Evolutionary conservation across 1,140 invertebrate species (phyloP).

Genomic region (Pseudobourletiella spinata): DNA sequence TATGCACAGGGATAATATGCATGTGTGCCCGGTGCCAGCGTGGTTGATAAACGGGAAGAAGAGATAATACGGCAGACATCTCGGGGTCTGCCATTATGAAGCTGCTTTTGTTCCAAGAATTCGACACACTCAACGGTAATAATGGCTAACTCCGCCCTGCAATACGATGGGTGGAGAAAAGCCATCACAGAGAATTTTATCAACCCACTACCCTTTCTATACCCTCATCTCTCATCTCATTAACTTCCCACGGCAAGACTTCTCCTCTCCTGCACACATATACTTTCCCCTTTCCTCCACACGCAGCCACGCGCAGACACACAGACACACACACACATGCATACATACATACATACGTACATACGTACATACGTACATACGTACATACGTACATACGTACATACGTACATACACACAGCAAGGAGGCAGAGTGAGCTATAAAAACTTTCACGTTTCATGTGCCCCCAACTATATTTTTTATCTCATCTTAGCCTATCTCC

Average conservation of each 20-base stretch:
- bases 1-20: too few species aligned
- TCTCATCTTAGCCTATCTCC: not conserved
- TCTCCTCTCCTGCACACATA: not conserved
- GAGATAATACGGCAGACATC: not conserved
- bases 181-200: slow-evolving; percentile 10
- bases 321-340: too few species aligned
- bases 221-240: slow-evolving; percentile 29
- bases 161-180: slow-evolving; percentile 32
- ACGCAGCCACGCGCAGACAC: not conserved
- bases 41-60: not conserved
- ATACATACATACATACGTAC: too few species aligned
- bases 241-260: slow-evolving; percentile 6
- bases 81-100: slow-evolving; percentile 20
- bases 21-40: too few species aligned
- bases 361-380: too few species aligned
- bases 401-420: too few species aligned
- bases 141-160: slow-evolving; percentile 35
- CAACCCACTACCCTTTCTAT: slow-evolving; percentile 24
- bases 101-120: slow-evolving; percentile 35
- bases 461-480: not conserved
- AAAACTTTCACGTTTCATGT: not conserved
- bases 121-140: slow-evolving; percentile 36
- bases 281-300: slow-evolving; percentile 4
- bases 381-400: too few species aligned
- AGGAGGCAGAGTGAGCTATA: not conserved